Evolutionary conservation across 2,113 vertebrate species (phyloP).

Genomic region (Pachycephala philippinensis): DNA sequence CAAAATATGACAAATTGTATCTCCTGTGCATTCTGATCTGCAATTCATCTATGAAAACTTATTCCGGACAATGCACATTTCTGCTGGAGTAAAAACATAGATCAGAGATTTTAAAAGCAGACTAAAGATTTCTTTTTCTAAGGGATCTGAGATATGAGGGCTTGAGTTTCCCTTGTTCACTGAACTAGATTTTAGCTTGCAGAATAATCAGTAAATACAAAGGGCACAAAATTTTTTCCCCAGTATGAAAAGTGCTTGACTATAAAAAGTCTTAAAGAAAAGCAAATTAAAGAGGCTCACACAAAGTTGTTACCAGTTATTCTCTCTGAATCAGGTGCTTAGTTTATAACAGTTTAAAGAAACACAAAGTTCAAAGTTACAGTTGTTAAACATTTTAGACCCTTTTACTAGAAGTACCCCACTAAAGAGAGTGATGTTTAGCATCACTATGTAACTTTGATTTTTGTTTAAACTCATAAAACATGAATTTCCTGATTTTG

Average conservation of each 20-base stretch:
- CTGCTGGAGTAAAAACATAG: neutral
- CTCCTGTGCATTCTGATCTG: neutral
- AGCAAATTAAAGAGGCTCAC: neutral
- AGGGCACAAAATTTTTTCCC: rapidly evolving
- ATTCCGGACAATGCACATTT: neutral
- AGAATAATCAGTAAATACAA: neutral
- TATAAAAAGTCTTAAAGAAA: neutral
- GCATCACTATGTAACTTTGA: slow-evolving; percentile 40
- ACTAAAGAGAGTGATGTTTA: slow-evolving; percentile 32
- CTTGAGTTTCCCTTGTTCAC: neutral
- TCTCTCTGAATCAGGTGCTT: neutral
- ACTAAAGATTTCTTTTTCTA: neutral
- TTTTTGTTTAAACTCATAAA: slow-evolving; percentile 65
- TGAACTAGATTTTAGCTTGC: neutral
- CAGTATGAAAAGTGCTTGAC: neutral
- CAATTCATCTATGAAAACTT: neutral
- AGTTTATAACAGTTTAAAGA: slow-evolving; percentile 30
- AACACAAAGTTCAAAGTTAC: neutral
- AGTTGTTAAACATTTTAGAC: slow-evolving; percentile 6
- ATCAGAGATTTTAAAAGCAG: neutral
- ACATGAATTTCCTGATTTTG: slow-evolving; percentile 64
- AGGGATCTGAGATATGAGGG: neutral
- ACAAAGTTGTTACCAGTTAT: neutral
- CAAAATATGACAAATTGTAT: neutral
- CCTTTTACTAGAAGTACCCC: neutral